Base-by-base conservation (phyloP, 2,797 vertebrate genomes). In the Peromyscus nudipes region DNA sequence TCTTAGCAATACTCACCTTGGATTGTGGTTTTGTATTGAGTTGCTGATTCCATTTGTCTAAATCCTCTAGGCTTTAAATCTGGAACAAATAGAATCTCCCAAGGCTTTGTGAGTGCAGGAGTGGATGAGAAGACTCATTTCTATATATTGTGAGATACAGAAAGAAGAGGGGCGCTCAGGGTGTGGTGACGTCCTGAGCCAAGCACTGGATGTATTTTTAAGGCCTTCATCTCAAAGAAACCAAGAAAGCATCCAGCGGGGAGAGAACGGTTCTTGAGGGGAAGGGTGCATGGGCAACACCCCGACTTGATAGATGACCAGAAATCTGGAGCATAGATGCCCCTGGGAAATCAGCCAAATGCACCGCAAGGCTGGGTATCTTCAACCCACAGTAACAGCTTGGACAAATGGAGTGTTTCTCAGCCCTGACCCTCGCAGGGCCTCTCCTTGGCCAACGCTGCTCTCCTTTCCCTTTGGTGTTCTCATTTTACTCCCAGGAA, bases 311-410 rank as follows among this genome's bases (percentile, higher is more conserved):
- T 67, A 97, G 96, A 97, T 95, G 89, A 96, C 86, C 69, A 96
- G 94, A 86, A 96, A 97, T 97, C 96, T 95, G 94, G 79, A 98
- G 65, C 62, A 25, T 94, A 71, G 86, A 92, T 96, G 31, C 95
- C 94, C 80, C 80, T 97, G 97, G 98, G 96, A 97, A 96, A 94
- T 92, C 57, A 75, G 96, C 94, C 97, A 73, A 80, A 95, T 81
- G 49, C 19, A 65, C 40, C 73, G 91, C 46, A 16, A 57, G 85
- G 62, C 64, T 94, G 25, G 79, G 77, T 86, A 86, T 93, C 94
- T 95, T 92, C 94, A 87, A 81, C 89, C 88, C 86, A 64, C 79
- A 89, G 82, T 82, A 96, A 96, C 69, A 73, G 77, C 46, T 86
- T n/a, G 8, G 94, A 96, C 43, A 91, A 93, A 92, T 93, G 79